phyloP scores from a whole-genome alignment of 1,140 invertebrate species.

The Ephestia elutella region DNA sequence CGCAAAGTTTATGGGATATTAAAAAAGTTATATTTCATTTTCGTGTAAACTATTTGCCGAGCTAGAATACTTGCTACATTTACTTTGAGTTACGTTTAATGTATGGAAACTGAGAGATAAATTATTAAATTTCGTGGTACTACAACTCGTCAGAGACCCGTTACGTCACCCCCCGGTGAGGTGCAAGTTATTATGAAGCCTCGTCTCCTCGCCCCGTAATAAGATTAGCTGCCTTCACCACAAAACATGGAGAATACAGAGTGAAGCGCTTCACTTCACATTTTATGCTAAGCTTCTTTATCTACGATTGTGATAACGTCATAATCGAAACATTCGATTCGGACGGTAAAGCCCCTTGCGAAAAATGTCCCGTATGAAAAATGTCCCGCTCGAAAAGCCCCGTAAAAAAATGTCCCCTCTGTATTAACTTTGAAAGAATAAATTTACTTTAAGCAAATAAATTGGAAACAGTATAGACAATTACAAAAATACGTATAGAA shows the following conservation, averaged over 20 bases:
- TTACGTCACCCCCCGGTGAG: slow-evolving; percentile 18
- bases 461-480: too few relatives aligned
- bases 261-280: not conserved
- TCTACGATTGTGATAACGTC: too few relatives aligned
- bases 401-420: too few relatives aligned
- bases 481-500: too few relatives aligned
- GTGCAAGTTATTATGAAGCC: slow-evolving; percentile 64
- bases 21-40: not conserved
- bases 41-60: too few relatives aligned
- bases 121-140: slow-evolving; percentile 24
- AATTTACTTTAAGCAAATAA: too few relatives aligned
- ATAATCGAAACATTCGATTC: too few relatives aligned
- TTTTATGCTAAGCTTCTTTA: not conserved
- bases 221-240: slow-evolving; percentile 40
- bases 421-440: too few relatives aligned
- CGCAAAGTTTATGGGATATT: not conserved
- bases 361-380: too few relatives aligned
- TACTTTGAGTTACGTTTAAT: not conserved
- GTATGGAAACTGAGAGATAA: not conserved
- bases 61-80: too few relatives aligned
- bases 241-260: not conserved
- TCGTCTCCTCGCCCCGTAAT: slow-evolving; percentile 46
- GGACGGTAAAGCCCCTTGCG: too few relatives aligned
- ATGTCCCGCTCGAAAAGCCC: too few relatives aligned
- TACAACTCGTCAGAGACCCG: slow-evolving; percentile 29